Conservation (phyloP, 2,888 invertebrate species). For the Rhodophaea formosa region DNA sequence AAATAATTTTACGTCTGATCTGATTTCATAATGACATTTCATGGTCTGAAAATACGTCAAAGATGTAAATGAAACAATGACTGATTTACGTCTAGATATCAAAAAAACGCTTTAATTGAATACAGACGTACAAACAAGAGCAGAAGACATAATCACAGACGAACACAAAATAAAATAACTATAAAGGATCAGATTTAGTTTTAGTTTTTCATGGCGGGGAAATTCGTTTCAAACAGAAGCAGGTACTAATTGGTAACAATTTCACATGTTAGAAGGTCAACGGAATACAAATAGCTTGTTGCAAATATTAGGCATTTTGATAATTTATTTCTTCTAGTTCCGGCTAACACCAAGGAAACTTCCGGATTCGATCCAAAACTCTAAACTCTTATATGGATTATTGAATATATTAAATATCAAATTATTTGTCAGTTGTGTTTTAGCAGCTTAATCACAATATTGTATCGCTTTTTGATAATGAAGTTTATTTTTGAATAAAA, state of each 20-base stretch:
- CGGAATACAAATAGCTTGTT: slow-evolving; percentile 7
- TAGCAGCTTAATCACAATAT: not conserved
- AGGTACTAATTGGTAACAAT: not conserved
- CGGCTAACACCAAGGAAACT: slow-evolving; percentile 2
- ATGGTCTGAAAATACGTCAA: no score
- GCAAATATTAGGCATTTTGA: slow-evolving; percentile 4
- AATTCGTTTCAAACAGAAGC: no score
- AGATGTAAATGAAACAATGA: no score
- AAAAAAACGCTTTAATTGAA: no score
- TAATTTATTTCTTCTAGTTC: slow-evolving; percentile 3
- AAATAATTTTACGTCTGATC: no score
- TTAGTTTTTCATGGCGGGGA: not conserved
- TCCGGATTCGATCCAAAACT: not conserved
- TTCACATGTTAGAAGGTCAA: slow-evolving; percentile 2
- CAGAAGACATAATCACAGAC: no score
- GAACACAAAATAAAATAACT: not conserved
- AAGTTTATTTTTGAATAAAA: not conserved
- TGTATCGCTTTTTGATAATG: no score
- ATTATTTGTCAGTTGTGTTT: not conserved
- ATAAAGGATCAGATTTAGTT: not conserved
- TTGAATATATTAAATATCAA: not conserved
- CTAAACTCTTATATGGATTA: not conserved
- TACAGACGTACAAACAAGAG: no score
- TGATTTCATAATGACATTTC: no score
- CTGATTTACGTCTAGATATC: no score